phyloP scores from a whole-genome alignment of 2,797 vertebrate genomes.

The Anas capensis region DNA sequence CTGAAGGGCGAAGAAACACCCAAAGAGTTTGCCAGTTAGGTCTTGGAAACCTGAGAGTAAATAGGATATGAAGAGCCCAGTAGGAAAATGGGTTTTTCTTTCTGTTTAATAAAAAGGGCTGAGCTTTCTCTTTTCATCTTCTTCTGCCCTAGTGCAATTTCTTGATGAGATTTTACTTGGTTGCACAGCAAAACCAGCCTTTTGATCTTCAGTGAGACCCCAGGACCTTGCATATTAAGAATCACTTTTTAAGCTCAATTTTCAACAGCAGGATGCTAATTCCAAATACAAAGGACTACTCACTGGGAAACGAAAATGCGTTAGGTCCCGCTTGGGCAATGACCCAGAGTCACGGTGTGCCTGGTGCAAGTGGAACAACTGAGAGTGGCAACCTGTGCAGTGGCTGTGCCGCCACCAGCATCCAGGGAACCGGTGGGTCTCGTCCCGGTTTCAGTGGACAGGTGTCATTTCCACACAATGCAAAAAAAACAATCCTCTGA shows the following conservation, averaged over 20 bases:
- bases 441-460: constrained; percentile 45
- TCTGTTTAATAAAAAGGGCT: background rate
- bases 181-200: background rate
- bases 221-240: background rate
- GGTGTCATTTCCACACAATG: constrained; percentile 53
- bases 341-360: background rate
- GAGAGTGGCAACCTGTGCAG: background rate
- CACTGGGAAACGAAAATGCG: background rate
- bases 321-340: background rate
- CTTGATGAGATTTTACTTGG: background rate
- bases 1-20: background rate
- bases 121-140: background rate
- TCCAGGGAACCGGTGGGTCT: background rate
- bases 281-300: background rate
- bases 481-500: background rate
- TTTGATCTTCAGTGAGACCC: background rate
- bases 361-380: background rate
- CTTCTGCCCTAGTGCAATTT: background rate
- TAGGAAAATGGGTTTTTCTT: background rate
- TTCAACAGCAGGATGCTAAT: background rate
- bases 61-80: background rate
- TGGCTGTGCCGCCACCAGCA: background rate
- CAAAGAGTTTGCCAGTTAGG: background rate
- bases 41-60: background rate
- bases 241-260: background rate